Evolutionary conservation across 1,140 invertebrate genomes (phyloP), one percentile per base, ranked within the genome.

Genomic region (Arctopsyche grandis): DNA sequence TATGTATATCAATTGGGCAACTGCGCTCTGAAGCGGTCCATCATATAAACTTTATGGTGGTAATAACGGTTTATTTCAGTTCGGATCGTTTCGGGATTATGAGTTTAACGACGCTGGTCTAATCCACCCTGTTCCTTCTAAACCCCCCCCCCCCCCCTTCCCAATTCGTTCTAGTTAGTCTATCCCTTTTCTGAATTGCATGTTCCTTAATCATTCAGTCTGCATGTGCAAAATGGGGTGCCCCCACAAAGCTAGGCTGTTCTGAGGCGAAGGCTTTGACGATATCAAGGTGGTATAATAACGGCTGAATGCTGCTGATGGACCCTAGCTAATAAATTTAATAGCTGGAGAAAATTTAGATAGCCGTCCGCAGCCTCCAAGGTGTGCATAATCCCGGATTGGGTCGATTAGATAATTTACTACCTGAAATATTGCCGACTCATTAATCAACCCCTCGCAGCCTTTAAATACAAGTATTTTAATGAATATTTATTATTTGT

Each of bases 351-450:
- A 26, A 66, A 66, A 26, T 66, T 66, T 52, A 52, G 48, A 52
- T 52, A 52, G 48, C 48, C 48, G 10, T 52, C 48, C 16, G 48
- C 10, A 52, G 48, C 16, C 48, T 52, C 48, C 16, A 21, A 12
- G 63, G 21, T 5, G 14, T 21, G 21, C 63, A 26, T 66, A 66
- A 66, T 66, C 63, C 63, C 63, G 63, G 63, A 19, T 26, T 22
- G 7, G 63, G 63, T 66, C 63, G 21, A 66, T 66, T 66, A 66
- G 63, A 66, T 66, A 14, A 66, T 22, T 66, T 66, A 21, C 21
- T 66, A 66, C 63, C 24, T 66, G 63, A 66, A 66, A 66, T 66
- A 66, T 66, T 22, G 63, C 63, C 21, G 63, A 14, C 10, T 66
- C 63, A 24, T 66, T 66, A 66, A 66, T 66, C 63, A 22, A 24